Percentiles rank a stretch among this genome's conserved stretches.
Conservation (phyloP, 1,140 invertebrate species). For the Orussus abietinus region DNA sequence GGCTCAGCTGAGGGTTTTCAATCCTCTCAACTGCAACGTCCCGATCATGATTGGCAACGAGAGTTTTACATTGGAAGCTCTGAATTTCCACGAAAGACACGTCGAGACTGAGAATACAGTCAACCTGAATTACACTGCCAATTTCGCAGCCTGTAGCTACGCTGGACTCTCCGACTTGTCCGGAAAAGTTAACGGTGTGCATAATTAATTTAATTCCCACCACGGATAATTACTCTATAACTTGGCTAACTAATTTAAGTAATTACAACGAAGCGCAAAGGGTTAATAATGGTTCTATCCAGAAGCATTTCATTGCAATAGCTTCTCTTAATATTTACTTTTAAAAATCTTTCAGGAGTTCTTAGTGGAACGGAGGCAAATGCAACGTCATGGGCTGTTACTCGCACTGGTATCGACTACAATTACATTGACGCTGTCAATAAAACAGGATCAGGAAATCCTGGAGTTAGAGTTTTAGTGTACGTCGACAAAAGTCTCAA, state of each 20-base stretch:
- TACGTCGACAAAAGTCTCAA: conserved; percentile 9
- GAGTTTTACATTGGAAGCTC: conserved; percentile 24
- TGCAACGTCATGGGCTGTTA: conserved; percentile 28
- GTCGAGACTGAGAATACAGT: conserved; percentile 7
- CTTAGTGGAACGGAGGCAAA: conserved; percentile 10
- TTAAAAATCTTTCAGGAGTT: too few species aligned
- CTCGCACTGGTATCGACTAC: neutral
- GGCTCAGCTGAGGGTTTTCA: conserved; percentile 69
- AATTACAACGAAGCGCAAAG: too few species aligned
- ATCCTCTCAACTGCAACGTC: conserved; percentile 55
- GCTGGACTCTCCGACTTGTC: neutral
- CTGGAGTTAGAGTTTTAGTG: conserved; percentile 27
- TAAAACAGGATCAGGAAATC: conserved; percentile 30
- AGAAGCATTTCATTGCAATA: too few species aligned
- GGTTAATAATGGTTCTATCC: too few species aligned
- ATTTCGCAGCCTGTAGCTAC: conserved; percentile 1
- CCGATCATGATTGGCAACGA: conserved; percentile 12
- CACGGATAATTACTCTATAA: too few species aligned
- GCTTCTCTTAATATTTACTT: too few species aligned
- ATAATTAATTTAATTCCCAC: too few species aligned
- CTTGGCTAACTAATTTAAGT: too few species aligned
- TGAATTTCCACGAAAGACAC: conserved; percentile 38
- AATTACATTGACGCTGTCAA: conserved; percentile 19
- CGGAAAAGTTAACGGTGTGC: too few species aligned
- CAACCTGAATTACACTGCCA: conserved; percentile 8